phyloP scores from a whole-genome alignment of 2,888 invertebrate genomes.

The Allolobophora icterica region DNA sequence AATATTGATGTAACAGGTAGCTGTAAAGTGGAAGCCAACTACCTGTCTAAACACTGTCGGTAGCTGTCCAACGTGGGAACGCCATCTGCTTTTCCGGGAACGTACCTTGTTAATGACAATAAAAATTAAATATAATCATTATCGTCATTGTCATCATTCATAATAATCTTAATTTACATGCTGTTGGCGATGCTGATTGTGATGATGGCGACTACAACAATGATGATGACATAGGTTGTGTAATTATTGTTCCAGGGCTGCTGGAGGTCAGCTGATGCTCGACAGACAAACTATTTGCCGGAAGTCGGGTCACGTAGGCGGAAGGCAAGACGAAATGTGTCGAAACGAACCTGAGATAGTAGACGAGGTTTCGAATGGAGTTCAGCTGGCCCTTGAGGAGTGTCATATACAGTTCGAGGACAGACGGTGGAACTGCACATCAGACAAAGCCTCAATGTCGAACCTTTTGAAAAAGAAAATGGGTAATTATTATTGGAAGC shows the following conservation, averaged over 20 bases:
- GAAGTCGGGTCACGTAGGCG: slow-evolving; percentile 13
- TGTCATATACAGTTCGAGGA: slow-evolving; percentile 31
- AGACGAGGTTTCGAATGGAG: slow-evolving; percentile 27
- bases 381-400: slow-evolving; percentile 29
- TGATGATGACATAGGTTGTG: background rate
- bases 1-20: too few species aligned
- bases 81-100: too few species aligned
- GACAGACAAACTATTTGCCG: slow-evolving; percentile 29
- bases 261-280: slow-evolving; percentile 28
- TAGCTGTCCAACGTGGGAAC: too few species aligned
- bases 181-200: background rate
- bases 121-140: background rate
- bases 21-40: too few species aligned
- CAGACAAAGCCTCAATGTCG: slow-evolving; percentile 6
- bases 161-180: background rate
- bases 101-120: background rate
- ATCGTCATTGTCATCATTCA: background rate
- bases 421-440: slow-evolving; percentile 32
- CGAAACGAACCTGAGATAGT: slow-evolving; percentile 20
- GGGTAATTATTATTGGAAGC: background rate
- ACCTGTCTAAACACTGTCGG: too few species aligned
- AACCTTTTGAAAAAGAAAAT: slow-evolving; percentile 28
- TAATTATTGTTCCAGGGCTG: slow-evolving; percentile 23
- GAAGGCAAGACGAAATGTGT: slow-evolving; percentile 30
- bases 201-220: background rate